Base-by-base conservation (phyloP, 2,797 vertebrate species). In the Ctenopoma kingsleyae region DNA sequence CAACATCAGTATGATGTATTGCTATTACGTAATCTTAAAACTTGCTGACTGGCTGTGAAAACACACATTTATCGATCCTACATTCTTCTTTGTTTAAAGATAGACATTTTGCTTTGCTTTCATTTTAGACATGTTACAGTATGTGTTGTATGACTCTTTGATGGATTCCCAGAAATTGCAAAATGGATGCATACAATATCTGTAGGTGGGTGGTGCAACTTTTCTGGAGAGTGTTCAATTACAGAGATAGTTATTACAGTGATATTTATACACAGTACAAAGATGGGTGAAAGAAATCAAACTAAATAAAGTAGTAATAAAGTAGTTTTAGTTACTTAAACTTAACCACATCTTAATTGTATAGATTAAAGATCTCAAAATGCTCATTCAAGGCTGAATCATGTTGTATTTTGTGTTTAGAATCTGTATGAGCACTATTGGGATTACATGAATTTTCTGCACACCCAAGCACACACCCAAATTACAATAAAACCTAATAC, bases 401-500 rank as follows among this genome's bases (percentile, higher is more conserved):
- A 12, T n/a, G 6, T 4, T 51, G 11, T 0, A 2, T 41, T 51
- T 60, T 32, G 15, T 47, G 56, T 61, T 51, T 50, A 17, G 2
- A 3, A 11, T 5, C 38, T 15, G 38, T 16, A 11, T 15, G 38
- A 6, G 38, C 12, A 16, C 12, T 38, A 3, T 38, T 16, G 12
- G 19, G 11, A 20, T 30, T 11, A 19, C 10, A 58, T 19, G 12
- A 5, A 8, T 27, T 35, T 22, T 23, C 20, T 41, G 5, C 16
- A 47, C 0, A 57, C 8, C 25, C 17, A 53, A 49, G 70, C 44
- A 32, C 11, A 71, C 22, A 27, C 40, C 38, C 17, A 44, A 19
- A 65, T 35, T 66, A 57, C 43, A 46, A 22, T 20, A 11, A 55
- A 62, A 32, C 49, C 6, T 81, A 61, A 89, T 73, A 30, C 67